phyloP scores from a whole-genome alignment of 2,888 invertebrate genomes.

The Noctua pronuba region DNA sequence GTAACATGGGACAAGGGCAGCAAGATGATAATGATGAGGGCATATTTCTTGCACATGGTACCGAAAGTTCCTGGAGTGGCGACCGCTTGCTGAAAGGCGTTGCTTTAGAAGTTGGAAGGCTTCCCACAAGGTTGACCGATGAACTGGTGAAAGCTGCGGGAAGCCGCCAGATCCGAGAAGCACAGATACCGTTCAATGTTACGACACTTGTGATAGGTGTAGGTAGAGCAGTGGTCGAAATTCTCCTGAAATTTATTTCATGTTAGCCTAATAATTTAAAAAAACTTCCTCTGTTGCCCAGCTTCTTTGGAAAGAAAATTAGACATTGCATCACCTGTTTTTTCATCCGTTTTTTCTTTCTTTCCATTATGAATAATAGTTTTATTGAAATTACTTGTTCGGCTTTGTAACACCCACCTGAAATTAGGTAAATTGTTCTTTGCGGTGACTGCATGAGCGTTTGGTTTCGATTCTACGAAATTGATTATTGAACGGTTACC shows the following conservation, averaged over 20 bases:
- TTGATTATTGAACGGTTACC: neutral
- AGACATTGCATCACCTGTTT: neutral
- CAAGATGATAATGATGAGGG: too few relatives aligned
- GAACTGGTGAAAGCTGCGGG: neutral
- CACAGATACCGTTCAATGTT: neutral
- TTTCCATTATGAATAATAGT: neutral
- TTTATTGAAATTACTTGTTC: neutral
- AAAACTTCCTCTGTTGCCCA: neutral
- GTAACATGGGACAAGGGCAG: too few relatives aligned
- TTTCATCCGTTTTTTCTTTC: neutral
- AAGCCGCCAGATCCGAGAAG: neutral
- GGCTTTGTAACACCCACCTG: constrained; percentile 13
- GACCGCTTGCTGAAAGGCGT: neutral
- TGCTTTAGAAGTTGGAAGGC: neutral
- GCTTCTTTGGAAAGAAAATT: neutral
- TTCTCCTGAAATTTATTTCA: neutral
- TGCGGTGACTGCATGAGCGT: constrained; percentile 20
- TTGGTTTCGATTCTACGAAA: constrained; percentile 25
- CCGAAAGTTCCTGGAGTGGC: neutral
- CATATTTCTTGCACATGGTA: too few relatives aligned
- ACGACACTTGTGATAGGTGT: neutral
- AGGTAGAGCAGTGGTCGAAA: neutral
- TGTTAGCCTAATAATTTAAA: neutral
- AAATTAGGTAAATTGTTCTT: constrained; percentile 16
- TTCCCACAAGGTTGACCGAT: neutral